Evolutionary conservation across 2,797 vertebrate genomes (phyloP).

Genomic region (Poeciliopsis paucimaculata): DNA sequence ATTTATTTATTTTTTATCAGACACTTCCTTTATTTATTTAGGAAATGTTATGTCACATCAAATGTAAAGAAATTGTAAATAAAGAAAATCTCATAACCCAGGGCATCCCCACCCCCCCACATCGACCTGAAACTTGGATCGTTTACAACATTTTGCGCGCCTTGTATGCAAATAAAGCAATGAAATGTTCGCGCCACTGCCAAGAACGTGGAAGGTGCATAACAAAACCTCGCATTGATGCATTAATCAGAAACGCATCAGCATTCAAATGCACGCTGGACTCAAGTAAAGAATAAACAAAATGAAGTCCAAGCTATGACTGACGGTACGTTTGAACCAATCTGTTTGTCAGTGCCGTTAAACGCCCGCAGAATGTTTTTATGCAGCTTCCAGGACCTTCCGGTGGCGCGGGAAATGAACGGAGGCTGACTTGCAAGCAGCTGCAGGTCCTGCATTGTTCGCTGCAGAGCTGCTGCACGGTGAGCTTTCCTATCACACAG

Average conservation of each 20-base stretch:
- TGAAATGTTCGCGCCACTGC: slow-evolving; percentile 67
- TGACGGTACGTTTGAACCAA: too few relatives aligned
- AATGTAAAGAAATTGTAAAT: neutral
- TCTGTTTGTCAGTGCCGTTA: neutral
- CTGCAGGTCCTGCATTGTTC: slow-evolving; percentile 45
- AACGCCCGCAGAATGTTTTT: neutral
- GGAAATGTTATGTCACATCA: neutral
- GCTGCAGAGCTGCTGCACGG: slow-evolving; percentile 28
- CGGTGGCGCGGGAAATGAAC: slow-evolving; percentile 79
- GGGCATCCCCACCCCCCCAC: neutral
- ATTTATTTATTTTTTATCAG: neutral
- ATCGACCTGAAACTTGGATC: slow-evolving; percentile 18
- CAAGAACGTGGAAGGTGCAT: slow-evolving; percentile 48
- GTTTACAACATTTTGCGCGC: slow-evolving; percentile 66
- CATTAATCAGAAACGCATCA: fast-evolving
- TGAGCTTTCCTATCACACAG: fast-evolving
- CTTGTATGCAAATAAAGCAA: slow-evolving; percentile 65
- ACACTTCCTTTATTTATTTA: neutral
- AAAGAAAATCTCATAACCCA: neutral
- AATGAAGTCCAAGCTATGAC: too few relatives aligned
- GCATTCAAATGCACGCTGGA: fast-evolving
- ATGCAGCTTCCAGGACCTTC: slow-evolving; percentile 73
- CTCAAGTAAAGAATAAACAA: neutral
- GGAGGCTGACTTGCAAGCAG: neutral
- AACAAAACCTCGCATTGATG: fast-evolving